These are phyloP conservation scores for Gadopsis marmoratus DNA, from an alignment of 2,797 vertebrate species.

Conservation along the genomic window DNA sequence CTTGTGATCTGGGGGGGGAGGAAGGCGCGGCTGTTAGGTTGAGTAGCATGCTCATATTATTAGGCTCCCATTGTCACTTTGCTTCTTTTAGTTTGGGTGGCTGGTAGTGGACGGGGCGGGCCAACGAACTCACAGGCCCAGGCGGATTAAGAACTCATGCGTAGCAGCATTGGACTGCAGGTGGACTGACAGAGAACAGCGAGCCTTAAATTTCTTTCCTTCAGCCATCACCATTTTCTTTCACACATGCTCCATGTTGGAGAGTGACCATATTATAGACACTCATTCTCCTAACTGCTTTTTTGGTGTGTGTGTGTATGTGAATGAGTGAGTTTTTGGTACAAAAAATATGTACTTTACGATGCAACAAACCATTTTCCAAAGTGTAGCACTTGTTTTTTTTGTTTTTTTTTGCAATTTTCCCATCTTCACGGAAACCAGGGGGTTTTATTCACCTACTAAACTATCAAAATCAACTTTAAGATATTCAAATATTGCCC, in stretches of 20 bases:
- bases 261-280: neutral
- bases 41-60: neutral
- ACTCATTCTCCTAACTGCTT: neutral
- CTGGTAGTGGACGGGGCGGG: neutral
- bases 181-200: no score
- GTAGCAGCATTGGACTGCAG: no score
- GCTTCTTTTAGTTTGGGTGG: neutral
- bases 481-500: neutral
- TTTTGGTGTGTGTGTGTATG: neutral
- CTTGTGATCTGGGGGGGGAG: conserved; percentile 90
- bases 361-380: neutral
- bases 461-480: neutral
- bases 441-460: neutral
- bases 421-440: neutral
- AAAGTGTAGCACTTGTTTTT: neutral
- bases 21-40: neutral
- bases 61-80: no score
- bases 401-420: neutral
- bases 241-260: neutral
- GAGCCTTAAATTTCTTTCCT: neutral
- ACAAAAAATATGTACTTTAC: neutral
- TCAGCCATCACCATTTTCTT: no score
- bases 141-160: neutral
- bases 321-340: neutral
- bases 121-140: no score